phyloP scores from a whole-genome alignment of 2,113 vertebrate species.

The Thermophis baileyi region DNA sequence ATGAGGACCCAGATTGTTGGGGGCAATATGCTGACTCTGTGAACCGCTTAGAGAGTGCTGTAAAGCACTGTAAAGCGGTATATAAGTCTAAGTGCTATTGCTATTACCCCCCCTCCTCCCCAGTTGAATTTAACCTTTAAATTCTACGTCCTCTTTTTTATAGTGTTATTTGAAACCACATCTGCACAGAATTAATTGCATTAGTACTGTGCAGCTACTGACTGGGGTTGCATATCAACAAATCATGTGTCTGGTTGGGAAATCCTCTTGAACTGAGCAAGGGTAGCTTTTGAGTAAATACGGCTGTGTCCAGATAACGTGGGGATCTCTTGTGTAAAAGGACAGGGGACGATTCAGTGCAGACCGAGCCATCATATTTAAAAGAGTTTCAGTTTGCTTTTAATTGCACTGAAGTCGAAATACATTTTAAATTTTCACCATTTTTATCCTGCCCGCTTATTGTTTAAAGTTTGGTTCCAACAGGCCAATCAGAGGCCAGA shows the following conservation, averaged over 20 bases:
- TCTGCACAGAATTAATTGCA: neutral
- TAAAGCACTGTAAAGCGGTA: too few relatives aligned
- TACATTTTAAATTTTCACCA: neutral
- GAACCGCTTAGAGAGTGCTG: too few relatives aligned
- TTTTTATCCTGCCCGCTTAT: neutral
- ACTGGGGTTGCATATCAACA: neutral
- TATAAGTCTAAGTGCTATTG: too few relatives aligned
- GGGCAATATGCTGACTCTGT: too few relatives aligned
- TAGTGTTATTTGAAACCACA: neutral
- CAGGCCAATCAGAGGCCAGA: neutral
- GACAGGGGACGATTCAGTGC: neutral
- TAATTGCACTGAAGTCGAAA: neutral
- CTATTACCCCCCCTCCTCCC: accelerated
- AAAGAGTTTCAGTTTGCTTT: neutral
- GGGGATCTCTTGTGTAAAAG: neutral
- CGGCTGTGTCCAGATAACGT: neutral
- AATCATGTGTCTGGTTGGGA: neutral
- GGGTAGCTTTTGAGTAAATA: neutral
- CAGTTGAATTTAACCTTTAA: neutral
- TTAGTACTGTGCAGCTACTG: neutral
- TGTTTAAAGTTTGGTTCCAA: neutral
- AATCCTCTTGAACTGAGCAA: neutral
- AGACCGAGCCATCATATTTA: neutral
- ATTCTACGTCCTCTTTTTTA: neutral
- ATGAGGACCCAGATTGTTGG: too few relatives aligned